phyloP scores from a whole-genome alignment of 2,888 invertebrate species.

The Cryptocheilus praepositus region DNA sequence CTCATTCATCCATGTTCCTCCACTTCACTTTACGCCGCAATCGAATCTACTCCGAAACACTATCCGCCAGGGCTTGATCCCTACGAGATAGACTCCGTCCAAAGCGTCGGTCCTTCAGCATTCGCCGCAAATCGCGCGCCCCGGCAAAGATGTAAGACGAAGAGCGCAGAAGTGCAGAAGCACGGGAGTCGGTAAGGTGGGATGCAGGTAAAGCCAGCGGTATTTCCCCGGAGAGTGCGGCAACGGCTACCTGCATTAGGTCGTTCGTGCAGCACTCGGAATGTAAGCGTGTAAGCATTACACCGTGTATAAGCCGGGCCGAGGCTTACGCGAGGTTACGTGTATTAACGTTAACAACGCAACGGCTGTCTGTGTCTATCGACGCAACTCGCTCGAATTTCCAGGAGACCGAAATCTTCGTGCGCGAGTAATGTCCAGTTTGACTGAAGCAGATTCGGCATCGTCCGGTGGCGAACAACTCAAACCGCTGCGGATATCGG shows the following conservation, averaged over 20 bases:
- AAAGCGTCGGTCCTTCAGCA: not conserved
- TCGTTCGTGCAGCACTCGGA: not conserved
- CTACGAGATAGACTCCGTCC: not conserved
- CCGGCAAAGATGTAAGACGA: not conserved
- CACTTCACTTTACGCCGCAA: no score
- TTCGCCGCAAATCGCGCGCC: not conserved
- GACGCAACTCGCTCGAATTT: not conserved
- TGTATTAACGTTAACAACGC: constrained; percentile 39
- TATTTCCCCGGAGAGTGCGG: constrained; percentile 50
- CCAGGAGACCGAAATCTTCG: constrained; percentile 62
- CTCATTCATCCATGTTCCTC: no score
- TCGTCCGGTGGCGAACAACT: no score
- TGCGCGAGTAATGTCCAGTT: constrained; percentile 54
- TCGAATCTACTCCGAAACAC: no score
- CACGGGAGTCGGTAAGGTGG: constrained; percentile 20
- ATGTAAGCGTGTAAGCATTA: not conserved
- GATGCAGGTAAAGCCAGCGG: constrained; percentile 45
- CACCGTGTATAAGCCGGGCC: not conserved
- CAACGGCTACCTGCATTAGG: constrained; percentile 39
- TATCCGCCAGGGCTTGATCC: not conserved
- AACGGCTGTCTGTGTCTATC: not conserved
- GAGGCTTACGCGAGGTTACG: constrained; percentile 10
- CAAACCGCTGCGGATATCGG: no score
- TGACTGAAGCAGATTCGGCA: no score
- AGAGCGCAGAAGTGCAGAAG: constrained; percentile 17